Evolutionary conservation across 1,140 invertebrate species (phyloP), one percentile per base, ranked within the genome.

Genomic region (Drosophila ironensis): DNA sequence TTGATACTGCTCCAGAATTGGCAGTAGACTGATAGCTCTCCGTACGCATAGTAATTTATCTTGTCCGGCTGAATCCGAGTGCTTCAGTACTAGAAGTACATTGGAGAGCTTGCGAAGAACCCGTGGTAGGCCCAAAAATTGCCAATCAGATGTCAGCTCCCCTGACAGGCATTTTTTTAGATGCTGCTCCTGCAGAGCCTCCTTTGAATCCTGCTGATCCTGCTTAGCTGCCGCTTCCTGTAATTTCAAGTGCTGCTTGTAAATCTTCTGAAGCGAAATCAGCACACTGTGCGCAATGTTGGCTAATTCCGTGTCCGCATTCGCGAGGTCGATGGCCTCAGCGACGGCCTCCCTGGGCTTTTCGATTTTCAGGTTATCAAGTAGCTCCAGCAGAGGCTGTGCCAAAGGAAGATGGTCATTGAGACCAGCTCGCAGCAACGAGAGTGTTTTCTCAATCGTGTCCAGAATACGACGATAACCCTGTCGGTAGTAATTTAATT

Each of bases 1-100:
- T 20, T 93, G 88, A 66, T 95, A 95, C 90, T 98, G 96, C 40
- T 96, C 92, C 19, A 98, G 87, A n/a, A 98, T 90, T 6, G 96
- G 95, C 3, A 93, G 63, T 46, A 92, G 63, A 20, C 89, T 88
- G 59, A 91, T 61, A 3, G 90, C 54, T 4, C 88, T 75, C 4
- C 78, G 76, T 48, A 88, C 61, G 37, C 59, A 87, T 0, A 53
- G 9, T n/a, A 86, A 8, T 41, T 81, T 76, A 12, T 77, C 53
- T n/a, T 50, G 17, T 17, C 40, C 16, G 0, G 40, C 51, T n/a
- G 70, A 40, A 4, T 53, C 2, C 0, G 74, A 53, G 22, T 82
- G 61, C 30, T 87, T 88, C 0, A 89, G 52, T 8, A 76, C 56
- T 0, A 88, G 44, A 7, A 90, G 30, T n/a, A 90, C 73, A 51